Base-by-base conservation (phyloP, 2,113 vertebrate genomes). In the Bungarus multicinctus region DNA sequence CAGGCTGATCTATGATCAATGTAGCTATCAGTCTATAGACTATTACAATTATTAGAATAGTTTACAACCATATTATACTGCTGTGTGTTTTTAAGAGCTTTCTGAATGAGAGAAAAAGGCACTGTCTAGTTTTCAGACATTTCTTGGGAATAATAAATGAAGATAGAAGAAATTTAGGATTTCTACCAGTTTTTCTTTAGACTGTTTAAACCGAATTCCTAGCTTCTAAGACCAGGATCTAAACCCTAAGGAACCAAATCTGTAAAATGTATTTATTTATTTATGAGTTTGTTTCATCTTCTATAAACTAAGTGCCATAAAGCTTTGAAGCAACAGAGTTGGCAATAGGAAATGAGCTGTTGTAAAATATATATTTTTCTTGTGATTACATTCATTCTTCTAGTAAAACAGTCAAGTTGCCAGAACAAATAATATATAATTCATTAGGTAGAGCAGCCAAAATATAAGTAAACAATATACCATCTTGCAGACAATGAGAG, bases 401-500 rank as follows among this genome's bases (percentile, higher is more conserved):
- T 47, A 58, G 18, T 54, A 74, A 91, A 90, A 60, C 23, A 87
- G 55, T 86, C 74, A 39, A 60, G 74, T 90, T 53, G 14, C 89
- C 47, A 87, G 52, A 87, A 89, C 88, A 90, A 43, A 86, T 55
- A 22, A 54, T 92, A 39, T 64, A 34, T 55, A 39, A 14, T 64
- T 90, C 60, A 69, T 93, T 52, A 81, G 25, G 60, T 34, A 91
- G 64, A 45, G 89, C 47, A 55, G 81, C 30, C 39, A 47, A 22
- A 64, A 90, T 69, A 64, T 20, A 91, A 92, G 81, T 14, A 90
- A 94, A 89, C 7, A 87, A 50, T 90, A 57, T 87, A 30, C 27
- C 47, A 85, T 45, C 58, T 91, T 34, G 90, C 23, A n/a, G 52
- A 58, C 30, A 57, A 93, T 60, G 14, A 18, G 16, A 34, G n/a